Percentiles rank a stretch among this genome's conserved stretches.
Conservation (phyloP, 64 coral and sea anemone species). For the Hydrozoanthus tunicans region DNA sequence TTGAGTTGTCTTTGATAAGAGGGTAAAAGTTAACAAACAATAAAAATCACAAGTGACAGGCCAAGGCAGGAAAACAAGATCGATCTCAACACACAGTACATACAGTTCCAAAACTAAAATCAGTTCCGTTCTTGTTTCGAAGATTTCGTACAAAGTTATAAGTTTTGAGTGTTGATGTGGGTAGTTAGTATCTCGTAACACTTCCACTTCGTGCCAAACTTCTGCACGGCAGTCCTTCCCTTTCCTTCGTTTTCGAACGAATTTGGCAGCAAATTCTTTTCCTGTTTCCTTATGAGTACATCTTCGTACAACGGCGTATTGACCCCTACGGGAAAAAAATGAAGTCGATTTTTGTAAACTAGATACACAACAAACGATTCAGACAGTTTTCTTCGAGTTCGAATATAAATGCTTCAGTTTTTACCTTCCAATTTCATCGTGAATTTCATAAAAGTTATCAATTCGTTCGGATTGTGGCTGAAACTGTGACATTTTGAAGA, state of each 20-base stretch:
- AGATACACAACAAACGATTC: not conserved
- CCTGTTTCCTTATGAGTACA: conserved; percentile 74
- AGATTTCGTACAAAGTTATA: conserved; percentile 82
- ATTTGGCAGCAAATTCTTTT: conserved; percentile 89
- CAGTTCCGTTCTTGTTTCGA: conserved; percentile 88
- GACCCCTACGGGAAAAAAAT: conserved; percentile 67
- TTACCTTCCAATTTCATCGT: conserved; percentile 87
- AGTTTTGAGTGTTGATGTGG: conserved; percentile 84
- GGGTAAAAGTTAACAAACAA: conserved; percentile 38
- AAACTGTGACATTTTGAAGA: conserved; percentile 57
- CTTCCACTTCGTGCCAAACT: conserved; percentile 96
- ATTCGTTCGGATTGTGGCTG: conserved; percentile 67
- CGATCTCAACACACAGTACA: conserved; percentile 15
- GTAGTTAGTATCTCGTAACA: conserved; percentile 64
- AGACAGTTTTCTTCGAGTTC: not conserved
- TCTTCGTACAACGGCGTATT: conserved; percentile 82
- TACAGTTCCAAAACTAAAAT: conserved; percentile 95
- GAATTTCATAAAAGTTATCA: conserved; percentile 88
- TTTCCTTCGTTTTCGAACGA: conserved; percentile 96
- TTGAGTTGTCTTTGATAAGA: conserved; percentile 47
- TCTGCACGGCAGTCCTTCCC: conserved; percentile 89
- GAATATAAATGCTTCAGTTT: not conserved
- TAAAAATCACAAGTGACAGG: not conserved
- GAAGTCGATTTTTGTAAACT: not conserved
- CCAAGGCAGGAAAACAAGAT: conserved; percentile 12